Evolutionary conservation across 2,113 vertebrate species (phyloP), one percentile per base, ranked within the genome.

Genomic region (Nansenia antarctica): DNA sequence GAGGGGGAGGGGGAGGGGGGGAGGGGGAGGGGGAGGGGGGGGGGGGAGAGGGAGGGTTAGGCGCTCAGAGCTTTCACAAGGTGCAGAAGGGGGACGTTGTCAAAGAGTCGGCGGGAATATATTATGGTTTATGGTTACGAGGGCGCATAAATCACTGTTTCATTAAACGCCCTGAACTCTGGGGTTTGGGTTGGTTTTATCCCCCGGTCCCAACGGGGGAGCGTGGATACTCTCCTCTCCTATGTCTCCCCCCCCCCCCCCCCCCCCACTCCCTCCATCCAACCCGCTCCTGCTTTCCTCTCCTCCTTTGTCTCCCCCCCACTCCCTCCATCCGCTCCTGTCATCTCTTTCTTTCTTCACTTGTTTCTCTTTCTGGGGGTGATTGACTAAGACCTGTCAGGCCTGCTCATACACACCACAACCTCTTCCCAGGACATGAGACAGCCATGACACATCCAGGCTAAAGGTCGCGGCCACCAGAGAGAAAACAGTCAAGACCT

Each of bases 131-230:
- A 89, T 87, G 86, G 82, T 82, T 81, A 73, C 54, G 61, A 61
- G 79, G 84, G 81, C 39, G 81, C 79, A 86, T 90, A 87, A 90
- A 90, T 90, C 88, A 87, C 82, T n/a, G 77, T 82, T 90, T 89
- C 86, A 89, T 89, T 87, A 88, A 88, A 85, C 67, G 55, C 70
- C 83, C 67, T 77, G 74, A 70, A 79, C 53, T 78, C 80, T 80
- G 63, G 68, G 72, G 20, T 18, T 66, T 57, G n/a, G 64, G 29
- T 68, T 42, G 20, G 27, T 45, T 58, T 68, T 58, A 66, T 3
- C 42, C 30, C 39, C 11, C 18, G 59, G 32, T 52, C 65, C 4
- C 77, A 22, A 18, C 58, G 9, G 18, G 9, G 11, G 52, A 54
- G 9, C 52, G 8, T 22, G 24, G 11, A 8, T 54, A n/a, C 9